phyloP scores from a whole-genome alignment of 2,888 invertebrate genomes.

The Sesia apiformis region DNA sequence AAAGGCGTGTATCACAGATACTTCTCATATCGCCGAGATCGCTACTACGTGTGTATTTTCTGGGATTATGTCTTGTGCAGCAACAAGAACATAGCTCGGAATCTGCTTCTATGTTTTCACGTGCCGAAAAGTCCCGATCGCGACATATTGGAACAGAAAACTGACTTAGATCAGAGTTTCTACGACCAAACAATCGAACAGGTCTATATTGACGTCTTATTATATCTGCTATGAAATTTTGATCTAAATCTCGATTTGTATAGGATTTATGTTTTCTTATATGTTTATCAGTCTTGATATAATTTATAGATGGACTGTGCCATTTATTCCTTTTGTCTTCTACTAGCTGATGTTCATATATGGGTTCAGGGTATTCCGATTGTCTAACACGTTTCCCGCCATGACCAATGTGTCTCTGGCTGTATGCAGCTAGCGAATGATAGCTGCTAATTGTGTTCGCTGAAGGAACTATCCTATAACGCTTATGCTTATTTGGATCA shows the following conservation, averaged over 20 bases:
- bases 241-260: slow-evolving; percentile 26
- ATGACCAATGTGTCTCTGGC: not conserved
- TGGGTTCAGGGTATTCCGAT: no score
- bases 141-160: slow-evolving; percentile 57
- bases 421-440: slow-evolving; percentile 24
- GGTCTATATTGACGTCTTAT: slow-evolving; percentile 54
- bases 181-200: slow-evolving; percentile 41
- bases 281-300: slow-evolving; percentile 15
- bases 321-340: not conserved
- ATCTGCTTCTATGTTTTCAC: slow-evolving; percentile 28
- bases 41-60: slow-evolving; percentile 14
- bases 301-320: slow-evolving; percentile 7
- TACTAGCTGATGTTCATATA: not conserved
- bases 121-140: slow-evolving; percentile 37
- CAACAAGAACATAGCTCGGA: slow-evolving; percentile 45
- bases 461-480: slow-evolving; percentile 19
- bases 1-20: slow-evolving; percentile 45
- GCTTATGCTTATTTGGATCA: slow-evolving; percentile 17
- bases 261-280: slow-evolving; percentile 11
- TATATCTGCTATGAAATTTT: slow-evolving; percentile 53
- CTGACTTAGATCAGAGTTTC: slow-evolving; percentile 46
- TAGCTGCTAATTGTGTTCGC: slow-evolving; percentile 34
- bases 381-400: not conserved
- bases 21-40: slow-evolving; percentile 40
- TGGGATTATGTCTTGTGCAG: slow-evolving; percentile 17